These are phyloP conservation scores for Schizaphis graminum DNA, from an alignment of 2,888 invertebrate species.

Conservation along the genomic window DNA sequence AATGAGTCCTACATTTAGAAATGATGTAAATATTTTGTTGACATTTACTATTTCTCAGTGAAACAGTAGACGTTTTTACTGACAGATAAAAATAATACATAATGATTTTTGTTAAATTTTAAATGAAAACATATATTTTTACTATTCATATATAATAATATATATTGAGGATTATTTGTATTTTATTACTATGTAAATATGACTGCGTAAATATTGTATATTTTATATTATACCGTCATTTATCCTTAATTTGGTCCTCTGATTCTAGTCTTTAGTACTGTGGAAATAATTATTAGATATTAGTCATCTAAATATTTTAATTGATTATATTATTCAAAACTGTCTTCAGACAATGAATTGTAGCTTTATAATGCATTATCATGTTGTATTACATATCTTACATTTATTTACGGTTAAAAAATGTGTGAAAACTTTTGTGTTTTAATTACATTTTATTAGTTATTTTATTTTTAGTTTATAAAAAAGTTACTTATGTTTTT, in stretches of 20 bases:
- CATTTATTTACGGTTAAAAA: not conserved
- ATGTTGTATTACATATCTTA: conserved; percentile 40
- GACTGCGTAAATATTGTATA: conserved; percentile 53
- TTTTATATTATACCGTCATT: conserved; percentile 30
- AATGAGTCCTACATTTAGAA: not conserved
- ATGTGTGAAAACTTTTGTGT: not conserved
- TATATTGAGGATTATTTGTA: conserved; percentile 18
- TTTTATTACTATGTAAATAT: conserved; percentile 48
- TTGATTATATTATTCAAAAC: not conserved
- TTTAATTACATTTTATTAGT: not conserved
- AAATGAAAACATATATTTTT: conserved; percentile 43
- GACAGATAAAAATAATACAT: not conserved
- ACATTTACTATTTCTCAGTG: not conserved
- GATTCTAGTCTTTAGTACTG: conserved; percentile 56
- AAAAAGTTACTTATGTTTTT: conserved; percentile 1
- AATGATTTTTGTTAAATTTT: conserved; percentile 15
- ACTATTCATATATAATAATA: conserved; percentile 11
- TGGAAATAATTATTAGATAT: conserved; percentile 28
- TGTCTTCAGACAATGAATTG: not conserved
- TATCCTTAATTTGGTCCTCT: conserved; percentile 35
- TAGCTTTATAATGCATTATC: not conserved
- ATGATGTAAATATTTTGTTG: not conserved
- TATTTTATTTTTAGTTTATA: conserved; percentile 24
- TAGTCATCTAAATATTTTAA: not conserved
- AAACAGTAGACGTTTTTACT: not conserved